Percentiles rank a stretch among this genome's conserved stretches.
Evolutionary conservation across 2,888 invertebrate species (phyloP).

Genomic region (Ectemnius cavifrons): DNA sequence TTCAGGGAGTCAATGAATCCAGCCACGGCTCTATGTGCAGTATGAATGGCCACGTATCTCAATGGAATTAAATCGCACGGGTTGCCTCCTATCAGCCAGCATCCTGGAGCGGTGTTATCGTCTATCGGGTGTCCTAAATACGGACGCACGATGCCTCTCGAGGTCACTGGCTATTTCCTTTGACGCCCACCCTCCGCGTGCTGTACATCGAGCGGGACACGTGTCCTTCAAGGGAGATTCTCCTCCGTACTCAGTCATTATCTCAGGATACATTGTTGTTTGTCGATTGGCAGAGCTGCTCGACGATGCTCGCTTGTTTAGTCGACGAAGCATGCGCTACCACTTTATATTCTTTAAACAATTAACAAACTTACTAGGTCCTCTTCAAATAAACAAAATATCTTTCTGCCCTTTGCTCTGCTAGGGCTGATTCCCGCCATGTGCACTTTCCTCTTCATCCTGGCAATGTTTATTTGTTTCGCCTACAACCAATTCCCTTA

Average conservation of each 20-base stretch:
- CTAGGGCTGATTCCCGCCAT: no score
- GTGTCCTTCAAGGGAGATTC: slow-evolving; percentile 39
- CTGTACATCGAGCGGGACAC: slow-evolving; percentile 39
- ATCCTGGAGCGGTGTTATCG: slow-evolving; percentile 67
- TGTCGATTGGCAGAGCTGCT: no score
- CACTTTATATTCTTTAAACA: no score
- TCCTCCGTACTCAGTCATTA: not conserved
- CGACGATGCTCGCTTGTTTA: no score
- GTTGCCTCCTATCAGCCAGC: slow-evolving; percentile 64
- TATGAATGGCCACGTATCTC: slow-evolving; percentile 58
- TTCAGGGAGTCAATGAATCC: slow-evolving; percentile 24
- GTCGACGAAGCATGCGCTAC: no score
- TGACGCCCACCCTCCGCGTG: slow-evolving; percentile 65
- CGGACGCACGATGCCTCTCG: slow-evolving; percentile 63
- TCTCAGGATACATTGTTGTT: no score
- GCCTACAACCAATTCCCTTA: slow-evolving; percentile 27
- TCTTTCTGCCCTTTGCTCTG: not conserved
- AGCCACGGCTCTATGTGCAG: slow-evolving; percentile 17
- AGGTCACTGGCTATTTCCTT: slow-evolving; percentile 72
- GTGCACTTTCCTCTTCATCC: not conserved
- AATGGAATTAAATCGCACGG: slow-evolving; percentile 64
- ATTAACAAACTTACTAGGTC: no score
- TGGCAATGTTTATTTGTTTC: slow-evolving; percentile 28
- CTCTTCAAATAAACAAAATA: slow-evolving; percentile 1
- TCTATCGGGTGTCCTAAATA: slow-evolving; percentile 73